A percentile compares a stretch with the other conserved stretches of the same genome.
These are phyloP conservation scores for Ichneumoninae sp. DNA, from an alignment of 2,888 invertebrate species.

Conservation along the genomic window DNA sequence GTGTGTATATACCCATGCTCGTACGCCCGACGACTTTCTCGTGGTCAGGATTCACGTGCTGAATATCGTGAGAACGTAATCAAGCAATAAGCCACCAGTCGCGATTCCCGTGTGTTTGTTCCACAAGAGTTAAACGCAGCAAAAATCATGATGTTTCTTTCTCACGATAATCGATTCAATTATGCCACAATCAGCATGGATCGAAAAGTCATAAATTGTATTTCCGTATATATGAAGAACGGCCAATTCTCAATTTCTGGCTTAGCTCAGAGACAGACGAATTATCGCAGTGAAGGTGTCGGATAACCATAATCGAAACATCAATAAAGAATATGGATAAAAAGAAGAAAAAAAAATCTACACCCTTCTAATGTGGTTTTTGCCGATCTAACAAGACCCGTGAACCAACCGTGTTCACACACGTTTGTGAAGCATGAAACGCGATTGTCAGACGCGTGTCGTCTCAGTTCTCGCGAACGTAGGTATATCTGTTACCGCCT, in stretches of 20 bases:
- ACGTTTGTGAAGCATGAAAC: slow-evolving; percentile 11
- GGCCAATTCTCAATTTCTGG: background rate
- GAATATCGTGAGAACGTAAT: background rate
- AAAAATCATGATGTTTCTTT: background rate
- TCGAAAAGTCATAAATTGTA: background rate
- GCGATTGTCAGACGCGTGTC: slow-evolving; percentile 37
- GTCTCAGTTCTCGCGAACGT: slow-evolving; percentile 9
- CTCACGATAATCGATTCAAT: background rate
- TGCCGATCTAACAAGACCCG: background rate
- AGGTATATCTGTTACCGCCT: slow-evolving; percentile 32
- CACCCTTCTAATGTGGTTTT: background rate
- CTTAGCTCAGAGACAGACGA: background rate
- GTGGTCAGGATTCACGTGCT: background rate
- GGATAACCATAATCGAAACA: background rate
- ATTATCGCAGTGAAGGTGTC: background rate
- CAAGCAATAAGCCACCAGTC: background rate
- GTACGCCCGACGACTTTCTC: background rate
- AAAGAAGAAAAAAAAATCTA: background rate
- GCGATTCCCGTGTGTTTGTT: background rate
- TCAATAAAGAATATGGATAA: background rate
- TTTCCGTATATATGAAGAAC: background rate
- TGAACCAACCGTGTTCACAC: background rate
- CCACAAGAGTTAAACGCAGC: background rate
- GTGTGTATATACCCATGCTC: slow-evolving; percentile 1
- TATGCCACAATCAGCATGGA: background rate